Conservation (phyloP, 37 sponge, comb jelly and placozoan species). For the Hormiphora californensis region DNA sequence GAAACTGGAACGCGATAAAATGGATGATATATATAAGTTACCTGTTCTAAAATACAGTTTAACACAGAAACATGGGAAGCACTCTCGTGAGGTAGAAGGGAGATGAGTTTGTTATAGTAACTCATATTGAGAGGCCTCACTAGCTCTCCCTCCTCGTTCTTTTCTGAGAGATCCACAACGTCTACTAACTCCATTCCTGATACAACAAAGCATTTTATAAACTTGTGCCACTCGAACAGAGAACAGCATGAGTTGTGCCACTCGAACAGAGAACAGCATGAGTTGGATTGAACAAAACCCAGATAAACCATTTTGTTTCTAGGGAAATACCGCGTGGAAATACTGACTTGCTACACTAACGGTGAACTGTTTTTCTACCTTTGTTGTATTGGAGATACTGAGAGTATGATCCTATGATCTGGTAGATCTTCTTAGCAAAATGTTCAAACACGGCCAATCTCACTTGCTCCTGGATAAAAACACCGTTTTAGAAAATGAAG, state of each 20-base stretch:
- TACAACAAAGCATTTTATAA: too few relatives aligned
- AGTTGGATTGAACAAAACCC: too few relatives aligned
- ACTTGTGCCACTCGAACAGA: too few relatives aligned
- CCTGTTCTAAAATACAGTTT: conserved; percentile 83
- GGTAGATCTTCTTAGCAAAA: conserved; percentile 15
- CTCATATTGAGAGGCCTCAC: conserved; percentile 56
- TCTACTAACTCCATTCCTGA: conserved; percentile 48
- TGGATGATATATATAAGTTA: conserved; percentile 7
- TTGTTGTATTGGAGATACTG: conserved; percentile 22
- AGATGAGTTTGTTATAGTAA: conserved; percentile 64
- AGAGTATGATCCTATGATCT: background rate
- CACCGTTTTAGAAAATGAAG: too few relatives aligned
- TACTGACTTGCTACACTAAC: too few relatives aligned
- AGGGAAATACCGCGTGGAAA: too few relatives aligned
- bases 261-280: too few relatives aligned
- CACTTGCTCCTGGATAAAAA: conserved; percentile 17
- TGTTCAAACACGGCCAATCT: background rate
- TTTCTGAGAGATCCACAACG: background rate
- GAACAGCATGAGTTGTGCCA: too few relatives aligned
- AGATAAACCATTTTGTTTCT: too few relatives aligned
- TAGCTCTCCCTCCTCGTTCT: conserved; percentile 21
- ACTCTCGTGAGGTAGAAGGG: conserved; percentile 64
- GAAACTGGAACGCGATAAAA: too few relatives aligned
- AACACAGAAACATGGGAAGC: conserved; percentile 61
- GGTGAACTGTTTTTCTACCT: background rate